These are phyloP conservation scores for Anguilla obscura DNA, from an alignment of 2,797 vertebrate species.

Conservation along the genomic window DNA sequence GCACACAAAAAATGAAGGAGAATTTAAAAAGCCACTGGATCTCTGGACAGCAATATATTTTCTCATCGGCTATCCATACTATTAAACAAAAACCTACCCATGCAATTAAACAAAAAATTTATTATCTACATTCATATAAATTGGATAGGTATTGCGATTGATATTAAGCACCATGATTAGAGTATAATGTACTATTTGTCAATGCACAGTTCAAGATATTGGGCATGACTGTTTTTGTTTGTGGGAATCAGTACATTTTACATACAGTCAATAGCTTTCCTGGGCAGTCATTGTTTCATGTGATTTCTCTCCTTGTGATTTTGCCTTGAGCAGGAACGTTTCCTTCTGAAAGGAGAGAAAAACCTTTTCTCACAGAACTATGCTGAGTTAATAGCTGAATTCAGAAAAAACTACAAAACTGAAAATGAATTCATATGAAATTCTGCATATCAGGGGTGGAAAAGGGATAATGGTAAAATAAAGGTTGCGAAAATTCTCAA, in stretches of 20 bases:
- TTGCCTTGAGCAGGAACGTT: conserved; percentile 21
- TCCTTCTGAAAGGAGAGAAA: neutral
- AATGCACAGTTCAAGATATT: neutral
- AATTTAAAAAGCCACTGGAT: conserved; percentile 31
- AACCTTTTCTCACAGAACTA: neutral
- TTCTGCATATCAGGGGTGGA: neutral
- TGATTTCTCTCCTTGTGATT: conserved; percentile 23
- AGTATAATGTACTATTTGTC: conserved; percentile 36
- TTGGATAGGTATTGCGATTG: neutral
- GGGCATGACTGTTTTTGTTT: neutral
- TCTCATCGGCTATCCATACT: conserved; percentile 44
- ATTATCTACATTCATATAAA: neutral
- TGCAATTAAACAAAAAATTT: conserved; percentile 31
- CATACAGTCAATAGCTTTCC: neutral
- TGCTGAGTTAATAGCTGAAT: neutral
- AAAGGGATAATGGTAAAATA: neutral
- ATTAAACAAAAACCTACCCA: conserved; percentile 28
- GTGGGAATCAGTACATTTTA: neutral
- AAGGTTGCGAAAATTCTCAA: neutral
- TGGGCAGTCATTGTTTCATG: conserved; percentile 41
- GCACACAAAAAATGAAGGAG: neutral
- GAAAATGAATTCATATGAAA: neutral
- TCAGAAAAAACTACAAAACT: neutral
- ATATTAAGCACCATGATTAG: neutral
- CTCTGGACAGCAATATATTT: conserved; percentile 33